These are phyloP conservation scores for Sycophila texana DNA, from an alignment of 2,888 invertebrate species.

Conservation along the genomic window DNA sequence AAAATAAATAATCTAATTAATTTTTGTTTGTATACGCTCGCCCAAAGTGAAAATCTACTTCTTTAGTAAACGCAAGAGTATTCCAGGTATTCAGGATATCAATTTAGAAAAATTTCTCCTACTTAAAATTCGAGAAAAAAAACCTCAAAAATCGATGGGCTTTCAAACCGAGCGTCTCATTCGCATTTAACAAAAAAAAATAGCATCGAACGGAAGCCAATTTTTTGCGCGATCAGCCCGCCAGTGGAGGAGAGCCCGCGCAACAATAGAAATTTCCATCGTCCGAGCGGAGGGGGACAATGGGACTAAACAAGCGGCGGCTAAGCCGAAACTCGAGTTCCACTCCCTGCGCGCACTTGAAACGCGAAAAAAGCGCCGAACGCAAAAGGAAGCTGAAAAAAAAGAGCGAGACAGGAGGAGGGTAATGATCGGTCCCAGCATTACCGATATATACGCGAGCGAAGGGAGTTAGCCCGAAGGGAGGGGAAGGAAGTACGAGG, in stretches of 20 bases:
- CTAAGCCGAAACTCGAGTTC: neutral
- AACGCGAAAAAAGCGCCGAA: neutral
- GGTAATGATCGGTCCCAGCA: constrained; percentile 5
- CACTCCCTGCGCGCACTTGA: neutral
- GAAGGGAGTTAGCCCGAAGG: constrained; percentile 3
- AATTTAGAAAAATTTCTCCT: no score
- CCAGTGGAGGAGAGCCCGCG: neutral
- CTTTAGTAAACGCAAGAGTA: no score
- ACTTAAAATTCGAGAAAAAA: no score
- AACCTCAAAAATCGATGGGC: no score
- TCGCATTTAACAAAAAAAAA: no score
- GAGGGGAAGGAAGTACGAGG: constrained; percentile 1
- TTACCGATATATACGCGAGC: constrained; percentile 17
- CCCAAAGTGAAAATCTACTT: no score
- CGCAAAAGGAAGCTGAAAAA: neutral
- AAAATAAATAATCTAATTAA: no score
- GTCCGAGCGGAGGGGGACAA: neutral
- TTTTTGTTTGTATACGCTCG: no score
- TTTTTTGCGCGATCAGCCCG: neutral
- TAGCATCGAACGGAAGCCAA: no score
- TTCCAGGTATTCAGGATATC: no score
- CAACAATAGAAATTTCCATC: constrained; percentile 27
- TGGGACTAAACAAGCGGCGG: neutral
- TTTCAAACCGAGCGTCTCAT: no score
- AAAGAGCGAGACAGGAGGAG: neutral